Evolutionary conservation across 2,113 vertebrate species (phyloP).

Genomic region (Larimichthys crocea): DNA sequence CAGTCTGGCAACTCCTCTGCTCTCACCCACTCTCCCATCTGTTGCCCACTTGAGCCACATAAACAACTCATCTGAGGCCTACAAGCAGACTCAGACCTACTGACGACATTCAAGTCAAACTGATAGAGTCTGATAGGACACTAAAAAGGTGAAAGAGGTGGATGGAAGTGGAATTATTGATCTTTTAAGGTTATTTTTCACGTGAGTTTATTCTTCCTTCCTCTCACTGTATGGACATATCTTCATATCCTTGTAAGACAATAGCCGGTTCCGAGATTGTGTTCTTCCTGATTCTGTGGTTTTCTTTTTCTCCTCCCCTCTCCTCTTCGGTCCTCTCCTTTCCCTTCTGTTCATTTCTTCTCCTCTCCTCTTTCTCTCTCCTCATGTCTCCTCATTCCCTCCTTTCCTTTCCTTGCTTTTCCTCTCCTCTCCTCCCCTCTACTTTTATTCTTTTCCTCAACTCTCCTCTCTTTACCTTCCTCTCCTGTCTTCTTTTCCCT

Average conservation of each 20-base stretch:
- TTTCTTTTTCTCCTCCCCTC: fast-evolving
- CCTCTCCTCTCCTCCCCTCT: no score
- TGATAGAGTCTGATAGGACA: neutral
- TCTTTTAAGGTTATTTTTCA: neutral
- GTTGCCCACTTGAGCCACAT: slow-evolving; percentile 63
- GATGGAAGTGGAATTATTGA: neutral
- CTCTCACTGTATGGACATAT: no score
- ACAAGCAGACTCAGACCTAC: neutral
- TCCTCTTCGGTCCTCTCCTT: neutral
- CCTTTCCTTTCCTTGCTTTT: no score
- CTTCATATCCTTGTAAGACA: no score
- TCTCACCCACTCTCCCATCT: slow-evolving; percentile 69
- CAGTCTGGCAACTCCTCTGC: slow-evolving; percentile 64
- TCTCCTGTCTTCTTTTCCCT: no score
- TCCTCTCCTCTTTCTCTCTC: no score
- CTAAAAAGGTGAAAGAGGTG: neutral
- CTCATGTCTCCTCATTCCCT: neutral
- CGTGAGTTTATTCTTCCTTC: no score
- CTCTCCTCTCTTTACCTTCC: neutral
- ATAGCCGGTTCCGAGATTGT: no score
- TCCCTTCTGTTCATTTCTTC: no score
- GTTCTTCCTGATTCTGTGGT: neutral
- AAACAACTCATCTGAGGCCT: slow-evolving; percentile 36
- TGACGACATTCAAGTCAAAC: neutral
- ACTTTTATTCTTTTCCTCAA: neutral